These are phyloP conservation scores for Hiodon tergisus DNA, from an alignment of 2,113 vertebrate species.

Conservation along the genomic window DNA sequence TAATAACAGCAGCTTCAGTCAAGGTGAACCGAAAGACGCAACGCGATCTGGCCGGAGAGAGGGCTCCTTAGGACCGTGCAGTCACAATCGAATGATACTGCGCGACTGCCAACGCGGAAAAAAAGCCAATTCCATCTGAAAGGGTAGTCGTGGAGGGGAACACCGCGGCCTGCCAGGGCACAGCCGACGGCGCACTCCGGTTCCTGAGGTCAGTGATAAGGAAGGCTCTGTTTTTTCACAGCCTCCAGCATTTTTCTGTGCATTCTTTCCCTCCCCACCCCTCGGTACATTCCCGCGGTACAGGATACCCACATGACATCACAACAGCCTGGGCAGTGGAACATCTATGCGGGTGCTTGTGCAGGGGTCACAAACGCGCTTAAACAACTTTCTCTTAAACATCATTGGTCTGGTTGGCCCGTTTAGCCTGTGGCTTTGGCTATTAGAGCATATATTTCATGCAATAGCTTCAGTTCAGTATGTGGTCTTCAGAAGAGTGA, in stretches of 20 bases:
- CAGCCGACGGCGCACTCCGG: conserved; percentile 7
- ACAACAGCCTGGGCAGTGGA: background rate
- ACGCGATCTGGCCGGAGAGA: too few relatives aligned
- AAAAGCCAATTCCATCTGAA: background rate
- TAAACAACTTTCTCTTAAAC: conserved; percentile 11
- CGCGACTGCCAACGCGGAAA: too few relatives aligned
- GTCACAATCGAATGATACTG: too few relatives aligned
- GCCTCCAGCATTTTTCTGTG: conserved; percentile 25
- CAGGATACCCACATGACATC: conserved; percentile 14
- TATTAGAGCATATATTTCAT: conserved; percentile 12
- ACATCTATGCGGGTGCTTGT: background rate
- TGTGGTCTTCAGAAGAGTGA: too few relatives aligned
- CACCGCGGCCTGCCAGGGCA: background rate
- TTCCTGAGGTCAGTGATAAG: conserved; percentile 21
- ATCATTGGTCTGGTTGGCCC: background rate
- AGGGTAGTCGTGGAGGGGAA: background rate
- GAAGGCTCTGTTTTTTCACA: conserved; percentile 16
- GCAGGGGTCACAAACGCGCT: conserved; percentile 1
- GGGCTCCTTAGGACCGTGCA: too few relatives aligned
- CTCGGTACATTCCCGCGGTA: conserved; percentile 17
- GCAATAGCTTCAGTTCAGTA: background rate
- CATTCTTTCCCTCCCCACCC: conserved; percentile 20
- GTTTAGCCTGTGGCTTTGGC: background rate
- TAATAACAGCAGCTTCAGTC: too few relatives aligned
- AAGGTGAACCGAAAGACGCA: too few relatives aligned